Evolutionary conservation across 2,888 invertebrate genomes (phyloP).

Genomic region (Odontocolon sp.): DNA sequence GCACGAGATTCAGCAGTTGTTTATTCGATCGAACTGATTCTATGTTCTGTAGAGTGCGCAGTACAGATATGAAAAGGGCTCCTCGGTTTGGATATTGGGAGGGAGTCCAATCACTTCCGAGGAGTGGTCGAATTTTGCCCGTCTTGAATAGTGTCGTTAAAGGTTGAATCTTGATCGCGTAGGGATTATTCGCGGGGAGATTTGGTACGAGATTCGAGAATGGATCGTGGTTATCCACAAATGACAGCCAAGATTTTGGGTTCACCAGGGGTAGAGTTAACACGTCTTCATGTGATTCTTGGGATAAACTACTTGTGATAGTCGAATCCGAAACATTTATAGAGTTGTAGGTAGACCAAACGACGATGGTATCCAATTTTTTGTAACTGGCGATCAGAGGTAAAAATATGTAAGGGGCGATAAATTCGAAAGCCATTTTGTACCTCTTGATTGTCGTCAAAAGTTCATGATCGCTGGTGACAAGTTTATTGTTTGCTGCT

Average conservation of each 20-base stretch:
- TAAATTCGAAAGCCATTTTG: constrained; percentile 54
- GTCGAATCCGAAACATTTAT: constrained; percentile 8
- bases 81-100: constrained; percentile 58
- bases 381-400: constrained; percentile 51
- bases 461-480: too few relatives aligned
- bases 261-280: constrained; percentile 57
- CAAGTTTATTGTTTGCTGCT: constrained; percentile 29
- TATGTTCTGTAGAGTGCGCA: constrained; percentile 47
- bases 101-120: constrained; percentile 57
- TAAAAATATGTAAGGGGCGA: constrained; percentile 53
- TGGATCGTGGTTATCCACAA: constrained; percentile 58
- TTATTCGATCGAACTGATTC: constrained; percentile 7
- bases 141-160: constrained; percentile 39
- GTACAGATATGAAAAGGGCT: constrained; percentile 53
- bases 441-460: constrained; percentile 20
- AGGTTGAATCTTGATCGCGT: constrained; percentile 33
- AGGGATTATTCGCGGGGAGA: not conserved
- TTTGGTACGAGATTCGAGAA: constrained; percentile 58
- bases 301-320: not conserved
- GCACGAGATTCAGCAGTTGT: constrained; percentile 28
- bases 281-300: constrained; percentile 1
- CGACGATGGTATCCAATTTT: constrained; percentile 32
- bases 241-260: constrained; percentile 58
- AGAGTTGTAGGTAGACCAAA: constrained; percentile 56
- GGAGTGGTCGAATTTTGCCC: constrained; percentile 22